Evolutionary conservation across 2,797 vertebrate genomes (phyloP).

Genomic region (Meriones psammophilus): DNA sequence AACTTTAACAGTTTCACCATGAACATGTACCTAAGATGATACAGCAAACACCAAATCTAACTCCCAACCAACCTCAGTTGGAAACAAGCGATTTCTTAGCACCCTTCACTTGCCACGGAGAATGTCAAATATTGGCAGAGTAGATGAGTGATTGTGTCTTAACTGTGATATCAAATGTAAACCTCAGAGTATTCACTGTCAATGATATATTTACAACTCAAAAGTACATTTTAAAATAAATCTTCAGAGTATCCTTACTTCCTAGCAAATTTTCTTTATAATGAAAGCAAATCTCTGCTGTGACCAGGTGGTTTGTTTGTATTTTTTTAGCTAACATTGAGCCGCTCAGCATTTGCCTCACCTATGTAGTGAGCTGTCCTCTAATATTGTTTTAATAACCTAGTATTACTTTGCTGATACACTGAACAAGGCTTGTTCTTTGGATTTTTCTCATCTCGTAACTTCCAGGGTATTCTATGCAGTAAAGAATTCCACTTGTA

Average conservation of each 20-base stretch:
- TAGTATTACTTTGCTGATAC: background rate
- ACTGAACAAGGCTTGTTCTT: background rate
- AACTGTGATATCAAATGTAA: background rate
- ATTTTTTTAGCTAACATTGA: background rate
- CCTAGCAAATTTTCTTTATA: background rate
- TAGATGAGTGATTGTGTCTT: background rate
- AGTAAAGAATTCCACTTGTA: background rate
- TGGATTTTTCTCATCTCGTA: background rate
- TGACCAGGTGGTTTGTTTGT: background rate
- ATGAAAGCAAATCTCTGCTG: background rate
- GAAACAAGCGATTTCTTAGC: background rate
- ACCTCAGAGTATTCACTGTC: background rate
- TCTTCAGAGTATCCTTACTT: conserved; percentile 1
- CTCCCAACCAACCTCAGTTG: background rate
- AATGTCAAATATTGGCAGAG: background rate
- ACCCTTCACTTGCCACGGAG: background rate
- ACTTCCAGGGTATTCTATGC: background rate
- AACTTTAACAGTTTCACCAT: background rate
- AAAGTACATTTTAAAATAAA: background rate
- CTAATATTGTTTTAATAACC: background rate
- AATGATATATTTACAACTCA: background rate
- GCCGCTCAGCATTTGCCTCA: background rate
- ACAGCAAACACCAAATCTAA: background rate
- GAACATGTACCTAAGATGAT: background rate
- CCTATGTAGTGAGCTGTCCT: background rate